Evolutionary conservation across 2,888 invertebrate genomes (phyloP).

Genomic region (Netelia fuscicornis): DNA sequence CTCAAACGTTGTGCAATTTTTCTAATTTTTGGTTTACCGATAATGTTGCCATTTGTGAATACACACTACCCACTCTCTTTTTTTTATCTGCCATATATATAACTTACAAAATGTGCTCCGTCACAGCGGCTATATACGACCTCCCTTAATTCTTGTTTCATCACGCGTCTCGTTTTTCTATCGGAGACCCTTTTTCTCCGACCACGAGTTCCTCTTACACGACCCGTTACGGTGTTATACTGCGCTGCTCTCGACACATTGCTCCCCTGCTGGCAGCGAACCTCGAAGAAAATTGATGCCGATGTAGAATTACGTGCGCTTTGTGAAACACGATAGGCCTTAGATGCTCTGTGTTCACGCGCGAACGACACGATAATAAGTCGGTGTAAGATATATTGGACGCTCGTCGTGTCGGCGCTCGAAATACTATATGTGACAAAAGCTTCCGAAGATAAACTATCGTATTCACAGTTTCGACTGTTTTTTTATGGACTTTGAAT

Average conservation of each 20-base stretch:
- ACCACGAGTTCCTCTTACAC: conserved; percentile 44
- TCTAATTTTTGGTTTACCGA: too few species aligned
- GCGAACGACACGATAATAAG: conserved; percentile 63
- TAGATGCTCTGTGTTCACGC: conserved; percentile 40
- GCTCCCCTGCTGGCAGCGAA: conserved; percentile 10
- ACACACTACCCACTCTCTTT: neutral
- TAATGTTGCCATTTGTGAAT: too few species aligned
- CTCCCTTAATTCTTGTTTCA: conserved; percentile 26
- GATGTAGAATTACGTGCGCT: conserved; percentile 66
- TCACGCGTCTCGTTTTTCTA: conserved; percentile 41
- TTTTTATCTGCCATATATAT: neutral
- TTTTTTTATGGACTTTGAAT: too few species aligned
- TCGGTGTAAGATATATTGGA: conserved; percentile 59
- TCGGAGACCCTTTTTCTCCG: conserved; percentile 33
- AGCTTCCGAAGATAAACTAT: neutral
- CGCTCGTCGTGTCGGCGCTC: conserved; percentile 7
- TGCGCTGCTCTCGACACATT: conserved; percentile 15
- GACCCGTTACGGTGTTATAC: conserved; percentile 28
- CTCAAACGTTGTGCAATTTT: too few species aligned
- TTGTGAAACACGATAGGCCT: conserved; percentile 63
- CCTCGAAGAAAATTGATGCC: conserved; percentile 70
- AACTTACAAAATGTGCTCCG: neutral
- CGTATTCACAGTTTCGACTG: neutral
- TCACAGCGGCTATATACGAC: conserved; percentile 15
- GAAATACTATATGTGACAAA: neutral